Base-by-base conservation (phyloP, 2,888 invertebrate species). In the Carcina quercana region DNA sequence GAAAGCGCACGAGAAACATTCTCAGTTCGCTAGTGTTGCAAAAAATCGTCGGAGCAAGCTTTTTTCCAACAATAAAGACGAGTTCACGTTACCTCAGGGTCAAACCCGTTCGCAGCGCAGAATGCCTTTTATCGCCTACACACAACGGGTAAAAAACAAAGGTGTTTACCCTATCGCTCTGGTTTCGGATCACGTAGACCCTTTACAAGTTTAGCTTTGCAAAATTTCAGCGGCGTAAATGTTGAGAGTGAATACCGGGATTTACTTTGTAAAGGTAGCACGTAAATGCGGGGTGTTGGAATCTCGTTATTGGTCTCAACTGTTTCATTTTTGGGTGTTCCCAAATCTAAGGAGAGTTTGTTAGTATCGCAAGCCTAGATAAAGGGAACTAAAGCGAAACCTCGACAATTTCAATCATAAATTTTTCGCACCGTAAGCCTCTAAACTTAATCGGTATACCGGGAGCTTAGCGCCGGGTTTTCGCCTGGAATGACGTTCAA, bases 191-290 rank as follows among this genome's bases (percentile, higher is more conserved):
- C 62, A 62, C 61, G 61, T 61, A 37, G 46, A 35, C 51, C 43
- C 30, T 54, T 59, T 56, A 50, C 57, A 58, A 58, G 59, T 58
- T 60, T 45, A 57, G 57, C 53, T 51, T 50, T 49, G 50, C 58
- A 53, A 60, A 60, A 58, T 57, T 53, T 57, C 43, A 26, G 30
- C 32, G 11, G 42, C 43, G 5, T 17, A 17, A 5, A 17, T 7
- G n/a, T 32, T 28, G 13, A 47, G 45, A 48, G 45, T 39, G 38
- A 43, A 42, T 48, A 44, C 46, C 40, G 47, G 47, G 54, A 56
- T 56, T 57, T 58, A 55, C 57, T 45, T 43, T 28, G 47, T 50
- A 47, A 46, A 50, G 46, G 34, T 28, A 38, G 42, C 47, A 47
- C 51, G 46, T 21, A 29, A 14, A 10, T 21, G 17, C 11, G 27